Evolutionary conservation across 2,113 vertebrate species (phyloP).

Genomic region (Otocyon megalotis): DNA sequence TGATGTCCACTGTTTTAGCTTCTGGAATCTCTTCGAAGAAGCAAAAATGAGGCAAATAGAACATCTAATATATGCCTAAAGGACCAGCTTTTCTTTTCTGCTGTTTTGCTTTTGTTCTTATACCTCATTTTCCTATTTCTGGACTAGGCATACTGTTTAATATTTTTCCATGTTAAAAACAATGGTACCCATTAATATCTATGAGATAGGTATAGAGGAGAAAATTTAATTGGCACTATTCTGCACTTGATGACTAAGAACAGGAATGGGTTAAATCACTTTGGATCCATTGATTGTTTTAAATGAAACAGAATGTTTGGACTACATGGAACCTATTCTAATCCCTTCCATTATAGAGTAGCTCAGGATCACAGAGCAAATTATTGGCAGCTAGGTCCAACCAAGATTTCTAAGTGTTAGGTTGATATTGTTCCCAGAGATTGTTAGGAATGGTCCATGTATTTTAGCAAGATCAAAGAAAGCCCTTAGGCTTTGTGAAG

Average conservation of each 20-base stretch:
- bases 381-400: background rate
- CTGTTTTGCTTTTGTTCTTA: background rate
- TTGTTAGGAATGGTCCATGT: background rate
- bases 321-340: background rate
- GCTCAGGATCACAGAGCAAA: background rate
- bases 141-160: background rate
- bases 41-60: background rate
- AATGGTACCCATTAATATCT: background rate
- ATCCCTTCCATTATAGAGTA: background rate
- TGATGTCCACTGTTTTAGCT: background rate
- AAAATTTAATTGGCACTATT: slow-evolving; percentile 10
- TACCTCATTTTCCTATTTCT: background rate
- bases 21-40: background rate
- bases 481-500: background rate
- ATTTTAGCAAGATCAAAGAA: background rate
- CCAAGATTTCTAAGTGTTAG: background rate
- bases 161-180: background rate
- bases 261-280: background rate
- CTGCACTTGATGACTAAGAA: background rate
- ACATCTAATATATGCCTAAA: background rate
- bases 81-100: background rate
- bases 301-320: background rate
- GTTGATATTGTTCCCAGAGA: background rate
- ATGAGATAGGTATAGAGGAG: background rate
- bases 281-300: background rate